Conservation (phyloP, 2,113 vertebrate genomes). For the Phalacrocorax pelagicus region DNA sequence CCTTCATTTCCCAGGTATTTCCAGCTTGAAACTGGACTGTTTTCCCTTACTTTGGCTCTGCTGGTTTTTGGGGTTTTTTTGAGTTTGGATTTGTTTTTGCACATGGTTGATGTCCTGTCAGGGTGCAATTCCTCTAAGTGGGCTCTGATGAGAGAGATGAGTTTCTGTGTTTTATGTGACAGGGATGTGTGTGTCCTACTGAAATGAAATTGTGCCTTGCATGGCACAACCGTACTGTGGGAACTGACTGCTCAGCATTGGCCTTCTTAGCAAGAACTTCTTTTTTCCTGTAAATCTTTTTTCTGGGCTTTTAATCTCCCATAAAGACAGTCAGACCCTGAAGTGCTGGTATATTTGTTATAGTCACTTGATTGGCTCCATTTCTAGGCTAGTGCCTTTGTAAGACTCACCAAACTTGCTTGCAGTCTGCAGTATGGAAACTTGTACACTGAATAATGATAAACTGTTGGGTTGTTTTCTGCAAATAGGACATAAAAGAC, state of each 20-base stretch:
- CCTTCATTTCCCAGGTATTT: neutral
- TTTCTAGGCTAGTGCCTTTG: neutral
- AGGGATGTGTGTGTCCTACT: neutral
- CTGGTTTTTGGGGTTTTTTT: neutral
- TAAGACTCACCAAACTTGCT: neutral
- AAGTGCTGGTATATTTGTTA: neutral
- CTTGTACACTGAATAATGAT: neutral
- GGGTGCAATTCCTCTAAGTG: neutral
- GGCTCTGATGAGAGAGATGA: neutral
- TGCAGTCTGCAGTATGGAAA: neutral
- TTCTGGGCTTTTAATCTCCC: neutral
- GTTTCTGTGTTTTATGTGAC: neutral
- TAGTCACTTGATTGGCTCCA: neutral
- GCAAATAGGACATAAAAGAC: neutral
- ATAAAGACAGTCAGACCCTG: neutral
- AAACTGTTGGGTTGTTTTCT: neutral
- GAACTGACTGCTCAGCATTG: neutral
- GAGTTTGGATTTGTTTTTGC: fast-evolving
- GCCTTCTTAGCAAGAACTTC: neutral
- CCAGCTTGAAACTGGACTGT: neutral
- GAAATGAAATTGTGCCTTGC: neutral
- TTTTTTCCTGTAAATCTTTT: neutral
- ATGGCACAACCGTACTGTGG: neutral
- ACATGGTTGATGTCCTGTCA: neutral
- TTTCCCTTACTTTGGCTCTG: neutral